These are phyloP conservation scores for Chanos chanos DNA, from an alignment of 2,797 vertebrate species.

Conservation along the genomic window DNA sequence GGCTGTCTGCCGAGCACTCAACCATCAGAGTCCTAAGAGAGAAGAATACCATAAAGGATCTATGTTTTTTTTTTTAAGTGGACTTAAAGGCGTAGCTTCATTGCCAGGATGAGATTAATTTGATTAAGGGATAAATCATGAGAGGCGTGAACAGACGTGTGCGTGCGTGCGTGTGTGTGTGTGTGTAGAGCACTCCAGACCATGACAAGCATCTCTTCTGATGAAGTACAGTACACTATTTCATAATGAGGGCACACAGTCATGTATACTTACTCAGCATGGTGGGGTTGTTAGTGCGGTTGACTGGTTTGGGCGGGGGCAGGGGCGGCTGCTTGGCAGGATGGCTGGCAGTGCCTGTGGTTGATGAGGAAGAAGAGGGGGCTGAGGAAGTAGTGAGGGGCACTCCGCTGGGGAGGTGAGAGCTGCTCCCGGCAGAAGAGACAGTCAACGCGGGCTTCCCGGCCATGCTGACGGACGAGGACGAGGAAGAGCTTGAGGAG, in stretches of 20 bases:
- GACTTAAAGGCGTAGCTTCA: too few species aligned
- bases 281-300: slow-evolving; percentile 80
- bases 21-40: slow-evolving; percentile 45
- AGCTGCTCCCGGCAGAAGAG: slow-evolving; percentile 62
- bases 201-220: too few species aligned
- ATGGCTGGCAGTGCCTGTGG: slow-evolving; percentile 45
- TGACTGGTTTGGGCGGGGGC: slow-evolving; percentile 91
- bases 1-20: slow-evolving; percentile 24
- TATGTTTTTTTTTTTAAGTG: too few species aligned
- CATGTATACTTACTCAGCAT: slow-evolving; percentile 80
- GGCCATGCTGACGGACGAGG: slow-evolving; percentile 45
- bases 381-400: slow-evolving; percentile 47
- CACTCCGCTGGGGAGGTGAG: slow-evolving; percentile 53
- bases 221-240: too few species aligned
- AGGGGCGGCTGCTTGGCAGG: slow-evolving; percentile 85
- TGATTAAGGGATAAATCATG: too few species aligned
- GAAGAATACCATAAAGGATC: slow-evolving; percentile 47
- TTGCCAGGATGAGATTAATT: slow-evolving; percentile 2
- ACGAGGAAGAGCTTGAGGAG: slow-evolving; percentile 51
- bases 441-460: slow-evolving; percentile 73
- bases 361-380: slow-evolving; percentile 32
- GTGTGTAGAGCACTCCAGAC: too few species aligned
- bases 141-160: too few species aligned
- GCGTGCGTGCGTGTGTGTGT: too few species aligned
- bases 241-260: too few species aligned